Evolutionary conservation across 2,113 vertebrate species (phyloP).

Genomic region (Mormoops blainvillei): DNA sequence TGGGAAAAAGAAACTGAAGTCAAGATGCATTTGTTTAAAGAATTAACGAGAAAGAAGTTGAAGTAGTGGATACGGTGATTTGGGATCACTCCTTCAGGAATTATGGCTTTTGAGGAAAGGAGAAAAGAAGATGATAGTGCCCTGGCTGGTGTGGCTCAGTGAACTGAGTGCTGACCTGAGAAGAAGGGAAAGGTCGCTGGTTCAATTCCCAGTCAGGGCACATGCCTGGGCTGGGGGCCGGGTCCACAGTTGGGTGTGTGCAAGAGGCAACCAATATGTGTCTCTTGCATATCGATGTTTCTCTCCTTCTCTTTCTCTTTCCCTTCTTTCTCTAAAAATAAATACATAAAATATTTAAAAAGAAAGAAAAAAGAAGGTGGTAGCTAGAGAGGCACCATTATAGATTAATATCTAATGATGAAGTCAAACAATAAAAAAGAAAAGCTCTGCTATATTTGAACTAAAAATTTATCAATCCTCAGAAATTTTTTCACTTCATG

Average conservation of each 20-base stretch:
- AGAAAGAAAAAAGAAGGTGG: background rate
- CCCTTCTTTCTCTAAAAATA: too few relatives aligned
- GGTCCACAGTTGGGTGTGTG: too few relatives aligned
- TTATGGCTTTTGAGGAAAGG: background rate
- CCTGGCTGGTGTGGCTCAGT: too few relatives aligned
- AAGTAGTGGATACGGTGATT: background rate
- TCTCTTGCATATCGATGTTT: too few relatives aligned
- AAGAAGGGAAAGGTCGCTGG: too few relatives aligned
- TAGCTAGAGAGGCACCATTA: background rate
- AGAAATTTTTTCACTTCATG: background rate
- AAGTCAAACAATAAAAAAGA: background rate
- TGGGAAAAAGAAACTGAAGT: background rate
- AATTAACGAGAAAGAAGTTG: background rate
- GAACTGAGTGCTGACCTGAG: too few relatives aligned
- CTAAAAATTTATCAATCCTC: background rate
- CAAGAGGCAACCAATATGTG: too few relatives aligned
- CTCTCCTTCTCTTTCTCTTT: too few relatives aligned
- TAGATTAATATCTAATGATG: background rate
- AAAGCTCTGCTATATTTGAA: background rate
- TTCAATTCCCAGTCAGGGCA: too few relatives aligned
- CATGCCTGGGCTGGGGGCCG: too few relatives aligned
- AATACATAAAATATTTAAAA: too few relatives aligned
- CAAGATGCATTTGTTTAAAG: background rate
- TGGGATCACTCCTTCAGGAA: background rate
- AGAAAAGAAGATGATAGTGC: background rate